These are phyloP conservation scores for Spilosoma lubricipeda DNA, from an alignment of 2,888 invertebrate species.

Conservation along the genomic window DNA sequence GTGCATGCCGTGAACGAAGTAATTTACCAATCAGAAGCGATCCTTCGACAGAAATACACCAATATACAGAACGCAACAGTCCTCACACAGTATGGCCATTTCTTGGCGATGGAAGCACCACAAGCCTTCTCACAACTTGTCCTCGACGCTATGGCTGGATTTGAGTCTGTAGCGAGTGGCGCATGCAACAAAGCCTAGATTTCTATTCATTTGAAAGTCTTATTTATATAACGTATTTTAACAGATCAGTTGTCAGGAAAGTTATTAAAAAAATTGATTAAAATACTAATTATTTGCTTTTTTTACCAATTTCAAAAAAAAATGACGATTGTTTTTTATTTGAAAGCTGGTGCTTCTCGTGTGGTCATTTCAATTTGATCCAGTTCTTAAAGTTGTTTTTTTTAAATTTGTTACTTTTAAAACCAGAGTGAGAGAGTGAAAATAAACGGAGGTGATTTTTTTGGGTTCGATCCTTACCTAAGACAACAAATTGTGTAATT, in stretches of 20 bases:
- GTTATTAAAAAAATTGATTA: background rate
- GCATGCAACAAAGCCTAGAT: conserved; percentile 1
- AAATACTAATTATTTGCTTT: background rate
- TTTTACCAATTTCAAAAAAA: too few species aligned
- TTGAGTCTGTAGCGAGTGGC: background rate
- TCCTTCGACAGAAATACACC: conserved; percentile 12
- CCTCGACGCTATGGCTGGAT: background rate
- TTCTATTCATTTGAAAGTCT: background rate
- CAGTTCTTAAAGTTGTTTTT: too few species aligned
- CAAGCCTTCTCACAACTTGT: background rate
- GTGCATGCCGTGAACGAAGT: conserved; percentile 1
- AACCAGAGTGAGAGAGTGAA: too few species aligned
- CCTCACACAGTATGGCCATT: conserved; percentile 90
- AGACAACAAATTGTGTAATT: too few species aligned
- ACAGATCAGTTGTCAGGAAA: background rate
- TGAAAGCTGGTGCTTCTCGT: too few species aligned
- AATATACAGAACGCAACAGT: conserved; percentile 69
- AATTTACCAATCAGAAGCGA: conserved; percentile 9
- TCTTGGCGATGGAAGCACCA: conserved; percentile 89
- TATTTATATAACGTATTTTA: background rate
- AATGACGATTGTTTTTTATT: too few species aligned
- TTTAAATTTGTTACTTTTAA: too few species aligned
- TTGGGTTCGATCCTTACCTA: too few species aligned
- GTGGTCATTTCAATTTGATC: too few species aligned
- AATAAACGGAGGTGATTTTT: too few species aligned